Evolutionary conservation across 2,113 vertebrate genomes (phyloP).

Genomic region (Psittacus erithacus): DNA sequence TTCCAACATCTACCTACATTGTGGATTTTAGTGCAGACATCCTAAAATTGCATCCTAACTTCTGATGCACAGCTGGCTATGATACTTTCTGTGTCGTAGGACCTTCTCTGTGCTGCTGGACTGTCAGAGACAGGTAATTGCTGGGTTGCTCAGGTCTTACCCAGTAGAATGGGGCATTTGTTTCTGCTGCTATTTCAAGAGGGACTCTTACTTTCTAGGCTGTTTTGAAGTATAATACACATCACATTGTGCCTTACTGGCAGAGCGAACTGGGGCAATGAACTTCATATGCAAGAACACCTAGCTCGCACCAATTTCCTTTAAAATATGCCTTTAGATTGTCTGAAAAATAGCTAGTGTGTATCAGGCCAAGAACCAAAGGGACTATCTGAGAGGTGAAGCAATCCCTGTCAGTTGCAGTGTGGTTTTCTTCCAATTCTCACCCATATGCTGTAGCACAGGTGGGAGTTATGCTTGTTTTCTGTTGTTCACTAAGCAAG

Average conservation of each 20-base stretch:
- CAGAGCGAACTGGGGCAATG: neutral
- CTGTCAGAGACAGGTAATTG: no score
- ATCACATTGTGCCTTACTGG: neutral
- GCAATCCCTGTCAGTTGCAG: fast-evolving
- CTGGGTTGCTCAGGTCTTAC: neutral
- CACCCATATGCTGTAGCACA: fast-evolving
- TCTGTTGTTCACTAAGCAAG: neutral
- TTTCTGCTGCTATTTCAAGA: neutral
- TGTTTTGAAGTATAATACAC: neutral
- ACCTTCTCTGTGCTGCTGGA: neutral
- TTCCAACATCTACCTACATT: neutral
- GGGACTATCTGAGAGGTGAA: neutral
- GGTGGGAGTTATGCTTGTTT: neutral
- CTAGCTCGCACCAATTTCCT: neutral
- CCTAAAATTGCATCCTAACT: no score
- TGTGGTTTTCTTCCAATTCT: neutral
- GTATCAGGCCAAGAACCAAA: neutral
- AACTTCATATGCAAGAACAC: neutral
- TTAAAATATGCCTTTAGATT: neutral
- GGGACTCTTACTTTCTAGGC: neutral
- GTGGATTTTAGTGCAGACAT: neutral
- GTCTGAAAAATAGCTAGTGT: neutral
- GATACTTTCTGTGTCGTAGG: neutral
- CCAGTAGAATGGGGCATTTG: neutral
- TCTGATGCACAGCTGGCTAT: fast-evolving